Evolutionary conservation across 2,113 vertebrate species (phyloP).

Genomic region (Dolichallabes microphthalmus): DNA sequence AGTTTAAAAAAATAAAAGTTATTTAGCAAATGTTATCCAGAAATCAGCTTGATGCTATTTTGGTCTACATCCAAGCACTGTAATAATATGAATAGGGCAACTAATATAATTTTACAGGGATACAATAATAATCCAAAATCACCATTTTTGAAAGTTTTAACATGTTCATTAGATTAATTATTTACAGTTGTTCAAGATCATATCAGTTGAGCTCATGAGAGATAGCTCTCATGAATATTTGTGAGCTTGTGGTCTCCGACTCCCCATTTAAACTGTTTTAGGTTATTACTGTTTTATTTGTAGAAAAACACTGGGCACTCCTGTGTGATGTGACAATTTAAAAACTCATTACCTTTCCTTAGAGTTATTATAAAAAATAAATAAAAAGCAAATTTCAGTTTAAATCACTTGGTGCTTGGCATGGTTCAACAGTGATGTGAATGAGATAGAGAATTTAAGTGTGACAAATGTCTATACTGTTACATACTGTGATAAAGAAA

Average conservation of each 20-base stretch:
- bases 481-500: neutral
- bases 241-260: neutral
- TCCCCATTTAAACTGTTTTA: neutral
- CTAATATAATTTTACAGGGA: neutral
- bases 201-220: neutral
- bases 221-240: neutral
- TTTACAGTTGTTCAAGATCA: neutral
- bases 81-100: neutral
- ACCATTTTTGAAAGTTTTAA: neutral
- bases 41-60: neutral
- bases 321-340: neutral
- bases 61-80: neutral
- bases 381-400: neutral
- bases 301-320: neutral
- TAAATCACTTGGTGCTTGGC: neutral
- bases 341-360: neutral
- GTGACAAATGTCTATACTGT: neutral
- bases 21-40: neutral
- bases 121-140: neutral
- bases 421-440: neutral
- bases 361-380: neutral
- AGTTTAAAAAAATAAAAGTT: neutral
- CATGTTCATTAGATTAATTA: neutral
- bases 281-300: conserved; percentile 1
- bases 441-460: neutral